Evolutionary conservation across 2,797 vertebrate species (phyloP).

Genomic region (Hapalemur alaotrensis): DNA sequence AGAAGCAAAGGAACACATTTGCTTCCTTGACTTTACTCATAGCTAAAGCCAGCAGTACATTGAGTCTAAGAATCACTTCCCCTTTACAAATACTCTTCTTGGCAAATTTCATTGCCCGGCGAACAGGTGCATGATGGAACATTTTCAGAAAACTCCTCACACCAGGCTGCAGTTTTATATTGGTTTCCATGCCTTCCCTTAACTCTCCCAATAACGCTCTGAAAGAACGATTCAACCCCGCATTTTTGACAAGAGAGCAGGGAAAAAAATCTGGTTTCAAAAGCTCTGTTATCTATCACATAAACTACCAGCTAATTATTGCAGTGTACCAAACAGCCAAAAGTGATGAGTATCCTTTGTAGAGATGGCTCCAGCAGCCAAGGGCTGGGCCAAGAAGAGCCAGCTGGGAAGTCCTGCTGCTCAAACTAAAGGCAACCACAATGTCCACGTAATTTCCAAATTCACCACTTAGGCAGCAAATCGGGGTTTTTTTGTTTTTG

Average conservation of each 20-base stretch:
- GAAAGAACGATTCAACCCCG: neutral
- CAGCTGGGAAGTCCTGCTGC: neutral
- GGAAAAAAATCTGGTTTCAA: neutral
- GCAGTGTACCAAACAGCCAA: neutral
- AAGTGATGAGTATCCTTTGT: neutral
- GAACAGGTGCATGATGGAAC: neutral
- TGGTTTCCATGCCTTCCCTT: neutral
- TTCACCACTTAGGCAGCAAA: neutral
- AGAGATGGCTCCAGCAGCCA: neutral
- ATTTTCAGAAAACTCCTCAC: neutral
- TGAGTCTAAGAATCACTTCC: neutral
- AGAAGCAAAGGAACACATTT: neutral
- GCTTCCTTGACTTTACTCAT: neutral
- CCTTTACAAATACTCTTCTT: neutral
- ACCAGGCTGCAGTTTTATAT: neutral
- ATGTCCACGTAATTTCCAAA: neutral
- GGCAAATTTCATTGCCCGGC: neutral
- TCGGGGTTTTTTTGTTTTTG: neutral
- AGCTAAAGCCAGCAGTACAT: neutral
- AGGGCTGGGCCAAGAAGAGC: neutral
- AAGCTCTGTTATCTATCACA: neutral
- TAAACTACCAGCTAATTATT: constrained; percentile 40
- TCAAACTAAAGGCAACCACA: neutral
- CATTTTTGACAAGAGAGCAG: neutral
- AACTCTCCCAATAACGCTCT: neutral